A percentile compares a stretch with the other conserved stretches of the same genome.
Conservation (phyloP, 2,888 invertebrate genomes). For the Amblyteles armatorius region DNA sequence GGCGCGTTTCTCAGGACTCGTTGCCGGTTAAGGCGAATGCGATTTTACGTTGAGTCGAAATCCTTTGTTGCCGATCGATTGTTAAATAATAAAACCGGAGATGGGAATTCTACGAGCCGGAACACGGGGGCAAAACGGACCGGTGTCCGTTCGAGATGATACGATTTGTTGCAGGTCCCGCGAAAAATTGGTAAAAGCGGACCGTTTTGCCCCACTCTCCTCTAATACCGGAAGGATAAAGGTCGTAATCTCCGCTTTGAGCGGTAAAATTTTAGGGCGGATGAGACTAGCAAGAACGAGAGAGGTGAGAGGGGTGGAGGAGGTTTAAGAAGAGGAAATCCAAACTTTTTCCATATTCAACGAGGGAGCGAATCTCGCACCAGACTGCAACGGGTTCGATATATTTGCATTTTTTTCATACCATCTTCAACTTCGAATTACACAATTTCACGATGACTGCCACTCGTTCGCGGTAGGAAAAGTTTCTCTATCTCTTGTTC, state of each 20-base stretch:
- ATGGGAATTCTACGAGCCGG: not conserved
- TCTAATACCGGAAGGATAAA: too few relatives aligned
- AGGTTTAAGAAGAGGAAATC: not conserved
- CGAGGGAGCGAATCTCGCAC: conserved; percentile 20
- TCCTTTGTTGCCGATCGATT: conserved; percentile 37
- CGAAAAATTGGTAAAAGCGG: too few relatives aligned
- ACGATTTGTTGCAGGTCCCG: too few relatives aligned
- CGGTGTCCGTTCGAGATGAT: too few relatives aligned
- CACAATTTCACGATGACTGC: conserved; percentile 46
- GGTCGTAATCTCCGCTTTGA: too few relatives aligned
- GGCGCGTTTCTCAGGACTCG: too few relatives aligned
- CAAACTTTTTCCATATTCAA: conserved; percentile 49
- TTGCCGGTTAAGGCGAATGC: conserved; percentile 25
- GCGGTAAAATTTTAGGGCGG: conserved; percentile 2
- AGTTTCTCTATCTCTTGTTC: conserved; percentile 35
- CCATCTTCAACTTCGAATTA: conserved; percentile 31
- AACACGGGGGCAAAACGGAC: too few relatives aligned
- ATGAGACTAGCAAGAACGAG: conserved; percentile 14
- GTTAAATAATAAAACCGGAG: not conserved
- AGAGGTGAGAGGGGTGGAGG: conserved; percentile 13
- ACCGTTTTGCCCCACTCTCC: too few relatives aligned
- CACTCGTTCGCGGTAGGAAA: conserved; percentile 30
- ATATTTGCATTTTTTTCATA: conserved; percentile 38
- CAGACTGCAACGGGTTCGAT: conserved; percentile 38
- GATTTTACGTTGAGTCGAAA: not conserved